A percentile compares a stretch with the other conserved stretches of the same genome.
phyloP scores from a whole-genome alignment of 2,797 vertebrate species.

The Tachyglossus aculeatus region DNA sequence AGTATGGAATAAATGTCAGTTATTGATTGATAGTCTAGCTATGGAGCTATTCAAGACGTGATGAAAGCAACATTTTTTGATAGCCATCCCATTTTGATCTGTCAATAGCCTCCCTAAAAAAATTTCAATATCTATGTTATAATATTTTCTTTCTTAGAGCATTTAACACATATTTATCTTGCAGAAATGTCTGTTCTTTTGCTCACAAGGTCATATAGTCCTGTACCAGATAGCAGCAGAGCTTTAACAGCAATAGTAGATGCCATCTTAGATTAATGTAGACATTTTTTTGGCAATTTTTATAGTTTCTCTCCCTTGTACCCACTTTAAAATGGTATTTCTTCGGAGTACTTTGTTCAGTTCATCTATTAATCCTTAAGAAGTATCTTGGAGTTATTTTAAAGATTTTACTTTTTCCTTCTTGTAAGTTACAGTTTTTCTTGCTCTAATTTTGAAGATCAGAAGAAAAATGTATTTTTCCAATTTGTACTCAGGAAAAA shows the following conservation, averaged over 20 bases:
- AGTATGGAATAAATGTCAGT: neutral
- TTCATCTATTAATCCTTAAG: slow-evolving; percentile 33
- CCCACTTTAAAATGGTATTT: slow-evolving; percentile 49
- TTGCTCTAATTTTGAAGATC: slow-evolving; percentile 26
- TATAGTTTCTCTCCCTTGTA: slow-evolving; percentile 44
- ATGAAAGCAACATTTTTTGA: too few species aligned
- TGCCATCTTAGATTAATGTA: slow-evolving; percentile 71
- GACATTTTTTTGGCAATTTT: slow-evolving; percentile 44
- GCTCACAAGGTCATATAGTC: slow-evolving; percentile 55
- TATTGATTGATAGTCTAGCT: neutral
- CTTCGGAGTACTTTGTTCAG: slow-evolving; percentile 47
- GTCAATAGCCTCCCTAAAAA: neutral
- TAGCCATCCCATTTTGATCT: too few species aligned
- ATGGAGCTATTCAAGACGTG: neutral
- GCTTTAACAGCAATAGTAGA: slow-evolving; percentile 58
- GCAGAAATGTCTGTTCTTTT: slow-evolving; percentile 38
- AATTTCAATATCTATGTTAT: slow-evolving; percentile 5
- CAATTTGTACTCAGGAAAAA: too few species aligned
- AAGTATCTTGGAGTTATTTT: slow-evolving; percentile 49
- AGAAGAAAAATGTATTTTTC: slow-evolving; percentile 3
- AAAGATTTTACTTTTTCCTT: slow-evolving; percentile 52
- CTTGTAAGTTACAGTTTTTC: slow-evolving; percentile 33
- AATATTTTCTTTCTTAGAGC: slow-evolving; percentile 2
- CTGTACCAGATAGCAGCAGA: slow-evolving; percentile 60
- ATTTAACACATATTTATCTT: slow-evolving; percentile 9